These are phyloP conservation scores for Pardosa pseudoannulata DNA, from an alignment of 2,888 invertebrate species.

Conservation along the genomic window DNA sequence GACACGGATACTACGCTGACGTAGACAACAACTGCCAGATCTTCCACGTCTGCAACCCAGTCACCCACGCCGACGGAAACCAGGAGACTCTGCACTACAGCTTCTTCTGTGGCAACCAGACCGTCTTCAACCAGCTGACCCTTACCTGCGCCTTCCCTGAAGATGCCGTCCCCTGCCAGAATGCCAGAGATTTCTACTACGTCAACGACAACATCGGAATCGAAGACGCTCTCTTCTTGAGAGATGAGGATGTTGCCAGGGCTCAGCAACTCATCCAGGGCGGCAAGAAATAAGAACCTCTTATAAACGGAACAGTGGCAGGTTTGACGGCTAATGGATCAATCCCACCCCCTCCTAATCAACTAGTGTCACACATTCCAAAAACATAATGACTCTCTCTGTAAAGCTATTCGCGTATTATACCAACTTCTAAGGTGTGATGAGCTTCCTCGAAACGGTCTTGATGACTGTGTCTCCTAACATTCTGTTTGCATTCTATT, in stretches of 20 bases:
- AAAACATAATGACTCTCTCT: not conserved
- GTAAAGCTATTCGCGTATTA: not conserved
- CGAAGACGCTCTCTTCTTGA: conserved; percentile 72
- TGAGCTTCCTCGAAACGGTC: not conserved
- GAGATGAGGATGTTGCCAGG: conserved; percentile 70
- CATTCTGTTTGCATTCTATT: not conserved
- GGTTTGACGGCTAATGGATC: not conserved
- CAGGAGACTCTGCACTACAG: conserved; percentile 69
- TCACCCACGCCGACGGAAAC: conserved; percentile 68
- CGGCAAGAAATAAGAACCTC: conserved; percentile 46
- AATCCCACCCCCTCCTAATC: not conserved
- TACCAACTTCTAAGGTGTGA: not conserved
- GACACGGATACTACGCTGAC: conserved; percentile 73
- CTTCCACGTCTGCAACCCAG: conserved; percentile 73
- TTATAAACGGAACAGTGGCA: not conserved
- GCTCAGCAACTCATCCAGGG: conserved; percentile 70
- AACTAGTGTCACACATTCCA: not conserved
- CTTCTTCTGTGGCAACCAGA: conserved; percentile 74
- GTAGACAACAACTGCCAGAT: conserved; percentile 73
- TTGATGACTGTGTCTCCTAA: not conserved
- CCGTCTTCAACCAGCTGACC: conserved; percentile 73
- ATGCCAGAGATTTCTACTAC: conserved; percentile 73
- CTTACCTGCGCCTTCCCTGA: conserved; percentile 73
- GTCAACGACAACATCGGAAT: conserved; percentile 73
- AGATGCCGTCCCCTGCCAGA: conserved; percentile 71